phyloP scores from a whole-genome alignment of 2,888 invertebrate species.

The Pemphredon lugubris region DNA sequence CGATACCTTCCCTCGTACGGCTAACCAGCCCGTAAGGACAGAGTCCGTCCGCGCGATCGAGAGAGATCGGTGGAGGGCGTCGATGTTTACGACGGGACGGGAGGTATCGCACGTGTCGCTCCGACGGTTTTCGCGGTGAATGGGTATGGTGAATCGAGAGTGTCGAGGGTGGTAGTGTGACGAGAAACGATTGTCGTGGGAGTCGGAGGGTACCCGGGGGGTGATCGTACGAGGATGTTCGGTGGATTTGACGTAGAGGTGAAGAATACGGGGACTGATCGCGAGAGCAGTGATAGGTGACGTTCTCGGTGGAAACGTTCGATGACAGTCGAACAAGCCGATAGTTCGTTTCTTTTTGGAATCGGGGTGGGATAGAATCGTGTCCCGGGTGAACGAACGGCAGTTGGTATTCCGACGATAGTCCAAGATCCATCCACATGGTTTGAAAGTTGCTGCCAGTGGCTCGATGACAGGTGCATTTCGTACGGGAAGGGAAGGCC shows the following conservation, averaged over 20 bases:
- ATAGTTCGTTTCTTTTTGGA: no score
- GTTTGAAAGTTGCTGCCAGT: no score
- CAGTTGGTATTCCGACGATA: no score
- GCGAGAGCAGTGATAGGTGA: not conserved
- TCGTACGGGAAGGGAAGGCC: constrained; percentile 6
- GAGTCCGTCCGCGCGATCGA: not conserved
- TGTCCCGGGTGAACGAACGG: no score
- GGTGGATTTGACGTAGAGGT: not conserved
- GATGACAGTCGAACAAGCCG: not conserved
- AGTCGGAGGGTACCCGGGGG: no score
- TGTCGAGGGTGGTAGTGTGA: no score
- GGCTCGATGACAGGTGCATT: constrained; percentile 32
- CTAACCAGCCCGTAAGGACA: not conserved
- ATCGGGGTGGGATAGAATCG: no score
- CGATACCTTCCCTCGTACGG: constrained; percentile 1
- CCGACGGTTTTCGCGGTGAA: not conserved
- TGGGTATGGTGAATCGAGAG: no score
- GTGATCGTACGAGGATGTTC: not conserved
- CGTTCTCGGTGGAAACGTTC: not conserved
- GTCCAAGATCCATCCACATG: no score
- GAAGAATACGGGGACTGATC: not conserved
- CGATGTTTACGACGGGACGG: constrained; percentile 21
- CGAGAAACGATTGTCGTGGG: no score
- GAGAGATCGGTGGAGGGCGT: not conserved
- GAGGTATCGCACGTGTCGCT: constrained; percentile 17